Evolutionary conservation across 2,113 vertebrate species (phyloP).

Genomic region (Tauraco erythrolophus): DNA sequence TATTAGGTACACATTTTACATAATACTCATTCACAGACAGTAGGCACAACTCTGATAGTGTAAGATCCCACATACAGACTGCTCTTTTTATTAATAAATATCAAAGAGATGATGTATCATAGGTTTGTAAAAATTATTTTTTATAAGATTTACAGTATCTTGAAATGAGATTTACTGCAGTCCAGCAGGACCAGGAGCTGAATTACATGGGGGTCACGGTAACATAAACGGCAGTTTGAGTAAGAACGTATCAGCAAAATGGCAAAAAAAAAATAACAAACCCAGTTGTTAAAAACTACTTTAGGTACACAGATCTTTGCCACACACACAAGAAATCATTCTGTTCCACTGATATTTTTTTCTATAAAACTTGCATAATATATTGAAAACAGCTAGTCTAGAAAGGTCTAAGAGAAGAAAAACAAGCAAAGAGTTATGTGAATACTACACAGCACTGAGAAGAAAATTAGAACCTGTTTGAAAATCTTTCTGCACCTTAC

Average conservation of each 20-base stretch:
- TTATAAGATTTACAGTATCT: neutral
- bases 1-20: neutral
- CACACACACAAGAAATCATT: neutral
- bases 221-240: neutral
- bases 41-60: neutral
- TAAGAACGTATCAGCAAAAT: neutral
- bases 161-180: conserved; percentile 11
- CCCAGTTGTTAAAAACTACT: neutral
- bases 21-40: neutral
- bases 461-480: neutral
- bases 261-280: neutral
- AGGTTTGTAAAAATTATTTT: neutral
- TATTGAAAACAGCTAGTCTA: neutral
- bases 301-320: neutral
- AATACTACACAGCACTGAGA: neutral
- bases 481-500: conserved; percentile 28
- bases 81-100: neutral
- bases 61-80: neutral
- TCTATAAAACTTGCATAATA: neutral
- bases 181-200: neutral
- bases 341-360: neutral
- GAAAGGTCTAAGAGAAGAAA: neutral
- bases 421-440: neutral
- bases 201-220: neutral
- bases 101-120: neutral